Conservation (phyloP, 2,113 vertebrate genomes). For the Mus spicilegus region DNA sequence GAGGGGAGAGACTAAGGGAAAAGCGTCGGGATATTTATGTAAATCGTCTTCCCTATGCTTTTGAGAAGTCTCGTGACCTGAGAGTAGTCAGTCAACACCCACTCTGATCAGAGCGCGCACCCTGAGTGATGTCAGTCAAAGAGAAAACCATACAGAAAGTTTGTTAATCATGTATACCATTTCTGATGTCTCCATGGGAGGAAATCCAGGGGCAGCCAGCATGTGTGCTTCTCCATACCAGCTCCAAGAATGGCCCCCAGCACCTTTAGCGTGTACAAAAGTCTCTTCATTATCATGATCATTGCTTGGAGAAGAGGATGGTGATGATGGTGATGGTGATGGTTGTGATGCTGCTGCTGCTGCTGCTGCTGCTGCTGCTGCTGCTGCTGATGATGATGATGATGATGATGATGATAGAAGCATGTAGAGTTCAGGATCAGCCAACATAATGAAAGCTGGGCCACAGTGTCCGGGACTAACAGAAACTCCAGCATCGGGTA, state of each 20-base stretch:
- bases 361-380: too few relatives aligned
- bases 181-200: conserved; percentile 84
- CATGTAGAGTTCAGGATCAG: background rate
- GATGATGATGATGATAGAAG: background rate
- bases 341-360: background rate
- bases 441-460: background rate
- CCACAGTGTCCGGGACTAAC: background rate
- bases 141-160: conserved; percentile 87
- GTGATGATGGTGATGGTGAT: background rate
- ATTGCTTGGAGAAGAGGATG: background rate
- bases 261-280: background rate
- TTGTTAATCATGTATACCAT: conserved; percentile 88
- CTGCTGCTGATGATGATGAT: background rate
- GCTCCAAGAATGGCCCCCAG: background rate
- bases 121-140: conserved; percentile 86
- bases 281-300: background rate
- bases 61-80: conserved; percentile 83
- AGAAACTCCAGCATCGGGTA: background rate
- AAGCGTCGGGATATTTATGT: conserved; percentile 85
- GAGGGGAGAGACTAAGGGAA: conserved; percentile 55
- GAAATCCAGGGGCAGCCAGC: conserved; percentile 70
- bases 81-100: conserved; percentile 86
- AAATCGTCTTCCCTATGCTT: conserved; percentile 85
- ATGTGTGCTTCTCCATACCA: background rate
- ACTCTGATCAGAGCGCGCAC: conserved; percentile 83